These are phyloP conservation scores for Himalopsyche japonica DNA, from an alignment of 2,888 invertebrate genomes.

Conservation along the genomic window DNA sequence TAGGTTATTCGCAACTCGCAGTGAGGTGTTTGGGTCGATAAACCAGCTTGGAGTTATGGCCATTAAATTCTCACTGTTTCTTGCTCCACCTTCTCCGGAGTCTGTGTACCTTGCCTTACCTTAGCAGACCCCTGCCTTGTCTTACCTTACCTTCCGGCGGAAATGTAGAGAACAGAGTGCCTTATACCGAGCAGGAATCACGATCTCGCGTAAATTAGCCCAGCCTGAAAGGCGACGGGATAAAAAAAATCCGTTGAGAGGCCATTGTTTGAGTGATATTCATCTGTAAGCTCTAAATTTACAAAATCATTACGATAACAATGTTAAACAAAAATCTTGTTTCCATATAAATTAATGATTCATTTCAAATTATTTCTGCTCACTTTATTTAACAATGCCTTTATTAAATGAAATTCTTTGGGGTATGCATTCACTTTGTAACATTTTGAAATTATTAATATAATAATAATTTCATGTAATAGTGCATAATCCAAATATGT, in stretches of 20 bases:
- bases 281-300: neutral
- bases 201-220: neutral
- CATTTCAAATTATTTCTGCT: no score
- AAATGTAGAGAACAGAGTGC: slow-evolving; percentile 5
- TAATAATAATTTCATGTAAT: no score
- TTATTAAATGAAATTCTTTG: no score
- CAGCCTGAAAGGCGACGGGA: neutral
- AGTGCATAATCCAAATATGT: no score
- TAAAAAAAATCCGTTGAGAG: neutral
- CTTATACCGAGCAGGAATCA: neutral
- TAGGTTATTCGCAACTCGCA: neutral
- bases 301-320: neutral
- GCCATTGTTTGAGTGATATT: neutral
- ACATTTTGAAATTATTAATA: no score
- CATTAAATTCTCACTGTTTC: slow-evolving; percentile 16
- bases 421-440: no score
- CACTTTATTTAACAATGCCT: no score
- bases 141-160: neutral
- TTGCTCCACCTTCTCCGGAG: neutral
- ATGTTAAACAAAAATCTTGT: no score
- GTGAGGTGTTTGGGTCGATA: slow-evolving; percentile 3
- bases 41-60: slow-evolving; percentile 5
- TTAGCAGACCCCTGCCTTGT: neutral
- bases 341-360: no score
- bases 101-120: neutral